Conservation (phyloP, 2,888 invertebrate species). For the Resseliella maxima region DNA sequence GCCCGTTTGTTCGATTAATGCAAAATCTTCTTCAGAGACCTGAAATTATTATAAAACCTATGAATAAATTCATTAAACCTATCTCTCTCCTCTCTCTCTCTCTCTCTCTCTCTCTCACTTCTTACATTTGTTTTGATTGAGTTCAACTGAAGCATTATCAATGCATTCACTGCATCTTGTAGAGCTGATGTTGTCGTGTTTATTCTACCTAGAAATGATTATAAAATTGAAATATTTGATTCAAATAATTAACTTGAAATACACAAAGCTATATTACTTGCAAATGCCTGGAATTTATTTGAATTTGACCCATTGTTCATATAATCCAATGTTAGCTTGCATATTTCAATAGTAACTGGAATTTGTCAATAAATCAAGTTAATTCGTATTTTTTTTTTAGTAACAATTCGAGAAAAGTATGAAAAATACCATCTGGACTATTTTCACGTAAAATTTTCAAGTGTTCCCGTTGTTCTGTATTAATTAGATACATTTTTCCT, state of each 20-base stretch:
- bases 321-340: conserved; percentile 73
- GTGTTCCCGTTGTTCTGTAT: conserved; percentile 70
- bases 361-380: neutral
- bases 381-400: neutral
- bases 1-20: conserved; percentile 61
- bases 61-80: no score
- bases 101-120: no score
- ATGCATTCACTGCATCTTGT: conserved; percentile 74
- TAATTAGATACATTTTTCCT: conserved; percentile 13
- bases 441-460: conserved; percentile 70
- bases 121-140: conserved; percentile 77
- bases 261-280: conserved; percentile 62
- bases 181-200: conserved; percentile 69
- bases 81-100: no score
- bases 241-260: neutral
- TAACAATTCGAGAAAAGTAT: neutral
- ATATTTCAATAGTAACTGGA: conserved; percentile 73
- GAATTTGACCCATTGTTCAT: conserved; percentile 72
- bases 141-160: conserved; percentile 79
- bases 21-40: conserved; percentile 61
- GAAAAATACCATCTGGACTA: conserved; percentile 68
- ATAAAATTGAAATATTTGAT: neutral
- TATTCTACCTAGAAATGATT: no score
- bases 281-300: conserved; percentile 70
- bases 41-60: no score